Percentiles rank a stretch among this genome's conserved stretches.
Conservation (phyloP, 2,113 vertebrate genomes). For the Daubentonia madagascariensis region DNA sequence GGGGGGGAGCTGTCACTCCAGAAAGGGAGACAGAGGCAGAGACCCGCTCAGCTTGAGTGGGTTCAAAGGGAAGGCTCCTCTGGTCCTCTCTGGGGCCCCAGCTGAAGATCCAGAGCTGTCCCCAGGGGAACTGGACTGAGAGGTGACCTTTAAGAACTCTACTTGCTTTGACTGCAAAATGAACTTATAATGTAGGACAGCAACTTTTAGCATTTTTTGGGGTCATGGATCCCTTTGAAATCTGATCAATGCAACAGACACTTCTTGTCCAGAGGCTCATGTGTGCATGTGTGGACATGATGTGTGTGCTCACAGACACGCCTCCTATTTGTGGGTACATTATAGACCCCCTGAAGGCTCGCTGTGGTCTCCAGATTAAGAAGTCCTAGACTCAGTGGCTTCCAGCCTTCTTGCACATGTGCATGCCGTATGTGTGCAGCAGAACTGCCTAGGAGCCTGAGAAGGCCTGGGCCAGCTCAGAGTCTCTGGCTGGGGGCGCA, state of each 20-base stretch:
- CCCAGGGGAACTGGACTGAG: not conserved
- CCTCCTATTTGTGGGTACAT: not conserved
- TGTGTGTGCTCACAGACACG: not conserved
- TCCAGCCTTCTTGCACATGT: not conserved
- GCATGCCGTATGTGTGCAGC: fast-evolving
- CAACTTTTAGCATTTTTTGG: not conserved
- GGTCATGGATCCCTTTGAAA: not conserved
- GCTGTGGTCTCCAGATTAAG: not conserved
- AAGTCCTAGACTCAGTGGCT: fast-evolving
- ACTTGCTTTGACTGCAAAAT: not conserved
- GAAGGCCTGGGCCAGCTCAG: no score
- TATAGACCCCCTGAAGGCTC: not conserved
- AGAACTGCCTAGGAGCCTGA: not conserved
- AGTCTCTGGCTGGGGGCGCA: not conserved
- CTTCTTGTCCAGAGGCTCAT: not conserved
- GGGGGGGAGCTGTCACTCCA: not conserved
- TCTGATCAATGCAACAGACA: not conserved
- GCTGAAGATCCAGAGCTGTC: not conserved
- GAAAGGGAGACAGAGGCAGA: not conserved
- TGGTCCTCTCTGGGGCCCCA: not conserved
- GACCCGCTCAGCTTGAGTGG: not conserved
- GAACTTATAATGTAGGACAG: no score
- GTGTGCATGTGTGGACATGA: fast-evolving
- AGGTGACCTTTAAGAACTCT: not conserved
- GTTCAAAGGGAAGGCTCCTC: not conserved